Conservation (phyloP, 2,797 vertebrate species). For the Phataginus tetradactyla region DNA sequence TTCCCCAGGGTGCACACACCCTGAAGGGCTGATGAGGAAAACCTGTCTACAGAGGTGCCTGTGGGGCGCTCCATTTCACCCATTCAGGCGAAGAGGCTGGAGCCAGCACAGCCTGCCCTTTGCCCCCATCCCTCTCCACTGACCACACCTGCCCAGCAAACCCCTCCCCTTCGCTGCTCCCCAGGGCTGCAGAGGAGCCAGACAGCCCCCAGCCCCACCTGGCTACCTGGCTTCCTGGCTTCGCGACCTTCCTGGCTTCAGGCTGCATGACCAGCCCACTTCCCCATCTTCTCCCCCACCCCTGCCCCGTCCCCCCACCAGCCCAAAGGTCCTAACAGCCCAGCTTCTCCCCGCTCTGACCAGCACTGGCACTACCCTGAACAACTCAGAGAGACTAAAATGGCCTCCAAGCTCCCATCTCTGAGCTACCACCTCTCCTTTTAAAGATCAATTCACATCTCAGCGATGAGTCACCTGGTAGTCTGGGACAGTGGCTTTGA, state of each 20-base stretch:
- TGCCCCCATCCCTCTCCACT: background rate
- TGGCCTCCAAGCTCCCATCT: background rate
- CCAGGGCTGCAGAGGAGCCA: background rate
- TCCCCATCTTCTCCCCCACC: background rate
- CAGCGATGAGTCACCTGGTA: background rate
- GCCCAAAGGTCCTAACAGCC: background rate
- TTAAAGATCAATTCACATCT: conserved; percentile 31
- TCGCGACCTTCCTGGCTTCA: background rate
- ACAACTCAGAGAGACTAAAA: background rate
- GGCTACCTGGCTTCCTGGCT: background rate
- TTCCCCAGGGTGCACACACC: background rate
- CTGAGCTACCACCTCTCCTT: conserved; percentile 13
- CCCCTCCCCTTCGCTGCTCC: background rate
- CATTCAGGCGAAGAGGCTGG: background rate
- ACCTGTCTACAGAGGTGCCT: background rate
- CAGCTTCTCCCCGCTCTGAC: background rate
- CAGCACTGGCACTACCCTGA: background rate
- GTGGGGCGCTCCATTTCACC: background rate
- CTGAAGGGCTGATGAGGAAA: background rate
- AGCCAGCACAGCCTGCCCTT: background rate
- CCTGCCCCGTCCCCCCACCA: background rate
- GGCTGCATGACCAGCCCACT: background rate
- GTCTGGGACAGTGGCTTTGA: conserved; percentile 52
- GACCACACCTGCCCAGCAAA: background rate
- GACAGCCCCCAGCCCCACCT: fast-evolving